Conservation (phyloP, 1,140 invertebrate species). For the Octopus sinensis region DNA sequence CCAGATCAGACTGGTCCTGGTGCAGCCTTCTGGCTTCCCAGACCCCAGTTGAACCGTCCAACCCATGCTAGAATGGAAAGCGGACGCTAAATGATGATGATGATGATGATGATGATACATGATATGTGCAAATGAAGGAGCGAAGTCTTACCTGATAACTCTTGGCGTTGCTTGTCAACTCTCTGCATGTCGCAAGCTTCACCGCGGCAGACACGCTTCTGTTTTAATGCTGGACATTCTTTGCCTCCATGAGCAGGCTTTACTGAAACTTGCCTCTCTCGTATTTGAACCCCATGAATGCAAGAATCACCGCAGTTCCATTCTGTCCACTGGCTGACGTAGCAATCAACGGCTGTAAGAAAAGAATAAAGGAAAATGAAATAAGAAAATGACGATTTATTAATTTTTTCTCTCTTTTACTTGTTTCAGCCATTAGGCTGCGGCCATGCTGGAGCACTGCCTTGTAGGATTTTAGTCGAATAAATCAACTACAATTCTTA, state of each 20-base stretch:
- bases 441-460: no score
- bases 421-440: no score
- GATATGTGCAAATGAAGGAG: not conserved
- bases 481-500: no score
- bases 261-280: constrained; percentile 30
- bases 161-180: constrained; percentile 27
- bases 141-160: constrained; percentile 25
- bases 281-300: constrained; percentile 34
- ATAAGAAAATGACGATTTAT: not conserved
- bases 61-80: no score
- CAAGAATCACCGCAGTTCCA: constrained; percentile 40
- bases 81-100: no score
- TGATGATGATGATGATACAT: no score
- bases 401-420: no score
- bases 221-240: constrained; percentile 35
- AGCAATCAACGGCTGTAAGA: constrained; percentile 42
- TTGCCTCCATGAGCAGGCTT: constrained; percentile 41
- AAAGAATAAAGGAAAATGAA: constrained; percentile 20
- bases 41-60: no score
- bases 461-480: no score
- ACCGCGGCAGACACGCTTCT: constrained; percentile 33
- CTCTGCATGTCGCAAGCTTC: constrained; percentile 26
- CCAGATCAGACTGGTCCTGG: no score
- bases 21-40: no score
- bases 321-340: constrained; percentile 31